Evolutionary conservation across 2,797 vertebrate species (phyloP).

Genomic region (Glyptemys insculpta): DNA sequence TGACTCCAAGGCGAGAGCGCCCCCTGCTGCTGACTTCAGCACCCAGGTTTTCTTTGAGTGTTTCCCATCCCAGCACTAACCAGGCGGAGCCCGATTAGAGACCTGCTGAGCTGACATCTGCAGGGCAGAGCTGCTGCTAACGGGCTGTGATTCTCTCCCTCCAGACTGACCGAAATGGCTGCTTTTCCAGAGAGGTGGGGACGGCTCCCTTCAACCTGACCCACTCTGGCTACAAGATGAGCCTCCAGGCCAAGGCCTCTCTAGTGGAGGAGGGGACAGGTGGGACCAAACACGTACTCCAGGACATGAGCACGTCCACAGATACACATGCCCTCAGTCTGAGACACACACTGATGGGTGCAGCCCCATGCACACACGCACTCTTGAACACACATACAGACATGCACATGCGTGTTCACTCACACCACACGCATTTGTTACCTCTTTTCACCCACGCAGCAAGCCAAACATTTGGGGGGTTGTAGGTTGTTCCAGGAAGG

Average conservation of each 20-base stretch:
- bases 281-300: neutral
- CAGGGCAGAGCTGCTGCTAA: neutral
- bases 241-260: neutral
- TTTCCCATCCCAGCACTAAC: too few species aligned
- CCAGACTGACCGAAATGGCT: conserved; percentile 40
- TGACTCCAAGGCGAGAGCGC: too few species aligned
- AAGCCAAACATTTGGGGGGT: too few species aligned
- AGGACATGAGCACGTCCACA: too few species aligned
- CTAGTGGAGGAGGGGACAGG: conserved; percentile 65
- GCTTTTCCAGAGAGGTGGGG: conserved; percentile 23
- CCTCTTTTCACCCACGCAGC: too few species aligned
- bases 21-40: neutral
- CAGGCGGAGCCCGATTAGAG: neutral
- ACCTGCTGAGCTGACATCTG: neutral
- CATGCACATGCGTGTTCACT: too few species aligned
- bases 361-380: too few species aligned
- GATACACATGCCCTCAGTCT: neutral
- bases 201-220: neutral
- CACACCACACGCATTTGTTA: too few species aligned
- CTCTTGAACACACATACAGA: too few species aligned
- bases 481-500: too few species aligned
- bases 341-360: neutral
- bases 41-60: neutral
- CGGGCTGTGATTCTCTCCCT: rapidly evolving
- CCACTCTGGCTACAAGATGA: rapidly evolving